phyloP scores from a whole-genome alignment of 2,113 vertebrate species.

The Myotis brandtii region DNA sequence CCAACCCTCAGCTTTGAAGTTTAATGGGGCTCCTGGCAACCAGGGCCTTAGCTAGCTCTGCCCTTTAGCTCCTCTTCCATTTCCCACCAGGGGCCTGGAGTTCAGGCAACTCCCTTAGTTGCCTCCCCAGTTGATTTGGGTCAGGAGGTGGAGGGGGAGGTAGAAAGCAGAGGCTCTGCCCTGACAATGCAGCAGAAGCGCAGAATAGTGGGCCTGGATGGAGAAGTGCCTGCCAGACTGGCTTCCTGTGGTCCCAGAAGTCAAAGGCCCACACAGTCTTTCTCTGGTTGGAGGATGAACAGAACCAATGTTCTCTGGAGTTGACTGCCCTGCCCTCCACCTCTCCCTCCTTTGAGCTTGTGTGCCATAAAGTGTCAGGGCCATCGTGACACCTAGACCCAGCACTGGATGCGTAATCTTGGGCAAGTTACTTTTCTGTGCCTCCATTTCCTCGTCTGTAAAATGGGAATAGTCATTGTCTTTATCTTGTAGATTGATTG shows the following conservation, averaged over 20 bases:
- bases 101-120: not conserved
- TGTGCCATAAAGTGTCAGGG: not conserved
- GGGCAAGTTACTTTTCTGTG: not conserved
- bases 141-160: not conserved
- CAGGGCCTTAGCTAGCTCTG: not conserved
- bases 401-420: not conserved
- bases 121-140: not conserved
- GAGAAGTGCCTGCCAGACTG: not conserved
- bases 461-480: not conserved
- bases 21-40: constrained; percentile 42
- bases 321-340: not conserved
- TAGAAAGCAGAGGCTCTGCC: not conserved
- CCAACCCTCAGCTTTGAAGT: constrained; percentile 33
- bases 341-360: not conserved
- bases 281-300: not conserved
- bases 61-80: constrained; percentile 7
- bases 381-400: not conserved
- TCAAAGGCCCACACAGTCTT: not conserved
- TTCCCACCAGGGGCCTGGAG: not conserved
- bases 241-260: not conserved
- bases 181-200: not conserved
- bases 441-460: constrained; percentile 11
- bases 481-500: not conserved
- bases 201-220: not conserved
- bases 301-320: not conserved